Base-by-base conservation (phyloP, 2,888 invertebrate genomes). In the Anthrax anthrax region DNA sequence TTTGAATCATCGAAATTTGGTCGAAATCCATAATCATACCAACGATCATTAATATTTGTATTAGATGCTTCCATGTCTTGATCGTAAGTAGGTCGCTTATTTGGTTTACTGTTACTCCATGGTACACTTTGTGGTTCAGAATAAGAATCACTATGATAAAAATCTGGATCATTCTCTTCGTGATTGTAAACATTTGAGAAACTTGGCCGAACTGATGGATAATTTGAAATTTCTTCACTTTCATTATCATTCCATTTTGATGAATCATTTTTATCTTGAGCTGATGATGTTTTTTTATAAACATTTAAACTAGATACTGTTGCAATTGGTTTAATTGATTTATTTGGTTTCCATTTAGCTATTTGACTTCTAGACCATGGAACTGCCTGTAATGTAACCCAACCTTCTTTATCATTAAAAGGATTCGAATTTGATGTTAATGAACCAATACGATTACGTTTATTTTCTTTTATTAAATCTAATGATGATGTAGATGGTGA, bases 301-400 rank as follows among this genome's bases (percentile, higher is more conserved):
- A 47, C 66, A 56, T 42, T 46, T 8, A 37, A 16, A 29, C 39
- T 49, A 47, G 43, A 41, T 29, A 34, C 16, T 6, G 45, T 37
- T 55, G 63, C 65, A 17, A 69, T 70, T 55, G 73, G 72, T 58
- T 75, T 73, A 49, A 72, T 70, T 51, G 73, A 73, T 10, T 73
- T 69, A 14, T 74, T 70, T 1, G 80, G 77, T 58, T 83, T 80
- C 85, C 84, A 85, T 63, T 84, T 84, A 2, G 84, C 81, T 51
- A 84, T 80, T 67, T 84, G 84, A 54, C 84, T 83, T 13, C 81
- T 75, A 0, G 84, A 83, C 84, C 84, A 85, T 1, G 84, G 84
- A 5, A 85, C 75, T 5, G 79, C 83, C 53, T 85, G 84, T 46
- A 85, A 63, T 2, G 81, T 78, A 0, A 85, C 82, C 85, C 85